A percentile compares a stretch with the other conserved stretches of the same genome.
phyloP scores from a whole-genome alignment of 2,113 vertebrate genomes.

The Crocuta crocuta region DNA sequence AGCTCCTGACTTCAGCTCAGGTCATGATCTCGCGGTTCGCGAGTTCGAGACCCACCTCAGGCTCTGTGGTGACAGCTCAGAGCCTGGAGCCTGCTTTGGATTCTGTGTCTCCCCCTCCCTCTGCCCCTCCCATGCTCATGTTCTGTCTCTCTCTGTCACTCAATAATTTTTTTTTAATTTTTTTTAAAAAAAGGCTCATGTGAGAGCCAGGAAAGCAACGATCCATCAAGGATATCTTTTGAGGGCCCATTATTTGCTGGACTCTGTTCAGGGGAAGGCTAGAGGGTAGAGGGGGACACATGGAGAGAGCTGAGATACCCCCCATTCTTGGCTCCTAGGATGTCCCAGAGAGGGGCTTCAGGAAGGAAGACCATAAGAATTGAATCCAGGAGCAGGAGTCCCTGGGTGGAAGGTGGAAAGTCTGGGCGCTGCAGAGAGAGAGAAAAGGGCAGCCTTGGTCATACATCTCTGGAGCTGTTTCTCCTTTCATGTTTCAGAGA shows the following conservation, averaged over 20 bases:
- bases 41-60: too few relatives aligned
- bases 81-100: too few relatives aligned
- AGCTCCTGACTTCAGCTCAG: too few relatives aligned
- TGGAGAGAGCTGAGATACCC: background rate
- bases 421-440: background rate
- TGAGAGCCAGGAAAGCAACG: background rate
- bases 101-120: too few relatives aligned
- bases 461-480: background rate
- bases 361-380: background rate
- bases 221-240: background rate
- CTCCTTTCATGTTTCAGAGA: background rate
- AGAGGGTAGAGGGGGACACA: background rate
- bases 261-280: background rate
- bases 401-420: background rate
- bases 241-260: background rate
- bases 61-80: too few relatives aligned
- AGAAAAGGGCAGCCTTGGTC: background rate
- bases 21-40: too few relatives aligned
- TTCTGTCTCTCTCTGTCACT: too few relatives aligned
- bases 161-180: too few relatives aligned
- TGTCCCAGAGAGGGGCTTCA: background rate
- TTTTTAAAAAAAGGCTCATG: background rate
- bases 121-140: too few relatives aligned
- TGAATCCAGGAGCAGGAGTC: background rate
- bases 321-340: background rate